phyloP scores from a whole-genome alignment of 2,888 invertebrate genomes.

The Thumatha senex region DNA sequence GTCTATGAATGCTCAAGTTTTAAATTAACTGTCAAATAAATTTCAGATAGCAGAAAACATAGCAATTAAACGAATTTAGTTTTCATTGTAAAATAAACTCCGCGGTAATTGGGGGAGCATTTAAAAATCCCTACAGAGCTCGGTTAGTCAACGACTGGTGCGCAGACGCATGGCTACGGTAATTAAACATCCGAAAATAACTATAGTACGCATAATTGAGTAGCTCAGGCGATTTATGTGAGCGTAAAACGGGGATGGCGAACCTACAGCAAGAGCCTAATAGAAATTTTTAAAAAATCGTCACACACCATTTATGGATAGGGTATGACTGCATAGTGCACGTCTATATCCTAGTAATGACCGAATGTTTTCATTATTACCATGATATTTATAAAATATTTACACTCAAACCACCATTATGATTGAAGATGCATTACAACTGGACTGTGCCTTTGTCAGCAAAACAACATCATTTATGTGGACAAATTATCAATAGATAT shows the following conservation, averaged over 20 bases:
- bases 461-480: too few species aligned
- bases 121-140: slow-evolving; percentile 44
- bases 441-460: too few species aligned
- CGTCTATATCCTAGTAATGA: too few species aligned
- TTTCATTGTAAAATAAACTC: slow-evolving; percentile 43
- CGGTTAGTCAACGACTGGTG: slow-evolving; percentile 33
- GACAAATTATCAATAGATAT: too few species aligned
- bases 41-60: slow-evolving; percentile 32
- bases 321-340: too few species aligned
- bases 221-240: slow-evolving; percentile 64
- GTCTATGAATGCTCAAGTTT: slow-evolving; percentile 33
- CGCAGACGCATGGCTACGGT: slow-evolving; percentile 57
- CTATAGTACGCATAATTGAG: slow-evolving; percentile 68
- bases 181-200: slow-evolving; percentile 77
- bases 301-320: too few species aligned
- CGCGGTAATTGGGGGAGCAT: slow-evolving; percentile 40
- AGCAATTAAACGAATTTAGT: slow-evolving; percentile 43
- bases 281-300: background rate
- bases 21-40: slow-evolving; percentile 40
- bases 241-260: slow-evolving; percentile 39
- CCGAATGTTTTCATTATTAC: too few species aligned
- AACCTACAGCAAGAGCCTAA: slow-evolving; percentile 1
- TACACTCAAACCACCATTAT: too few species aligned
- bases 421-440: too few species aligned
- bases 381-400: too few species aligned